These are phyloP conservation scores for Monopis laevigella DNA, from an alignment of 2,888 invertebrate genomes.

Conservation along the genomic window DNA sequence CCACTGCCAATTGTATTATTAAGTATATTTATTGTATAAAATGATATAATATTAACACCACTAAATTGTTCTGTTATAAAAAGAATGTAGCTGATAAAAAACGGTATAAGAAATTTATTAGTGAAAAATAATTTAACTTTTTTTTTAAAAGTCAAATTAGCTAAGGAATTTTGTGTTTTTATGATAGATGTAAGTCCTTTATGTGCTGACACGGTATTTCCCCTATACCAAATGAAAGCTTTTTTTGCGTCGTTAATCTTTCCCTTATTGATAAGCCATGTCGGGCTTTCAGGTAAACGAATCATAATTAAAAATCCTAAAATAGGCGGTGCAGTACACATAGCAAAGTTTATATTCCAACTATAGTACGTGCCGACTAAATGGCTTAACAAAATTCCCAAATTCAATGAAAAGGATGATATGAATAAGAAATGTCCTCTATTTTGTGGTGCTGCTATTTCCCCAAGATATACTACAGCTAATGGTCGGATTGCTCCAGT, in stretches of 20 bases:
- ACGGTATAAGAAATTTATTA: constrained; percentile 28
- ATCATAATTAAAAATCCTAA: constrained; percentile 24
- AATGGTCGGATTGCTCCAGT: constrained; percentile 30
- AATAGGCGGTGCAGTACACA: constrained; percentile 28
- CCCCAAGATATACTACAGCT: constrained; percentile 33
- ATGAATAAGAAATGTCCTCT: constrained; percentile 28
- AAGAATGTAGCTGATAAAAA: constrained; percentile 23
- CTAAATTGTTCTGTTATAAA: constrained; percentile 29
- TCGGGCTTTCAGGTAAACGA: constrained; percentile 35
- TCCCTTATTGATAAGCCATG: constrained; percentile 37
- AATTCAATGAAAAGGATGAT: constrained; percentile 25
- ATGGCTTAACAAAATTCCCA: constrained; percentile 31
- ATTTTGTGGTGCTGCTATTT: constrained; percentile 35
- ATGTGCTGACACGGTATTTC: constrained; percentile 25
- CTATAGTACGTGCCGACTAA: constrained; percentile 26
- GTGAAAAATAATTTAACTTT: constrained; percentile 24
- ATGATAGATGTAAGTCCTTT: constrained; percentile 30
- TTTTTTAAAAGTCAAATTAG: constrained; percentile 21
- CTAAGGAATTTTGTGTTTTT: constrained; percentile 22
- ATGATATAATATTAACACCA: constrained; percentile 32
- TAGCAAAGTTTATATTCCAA: constrained; percentile 29
- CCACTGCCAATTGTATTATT: constrained; percentile 27
- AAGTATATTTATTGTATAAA: constrained; percentile 33
- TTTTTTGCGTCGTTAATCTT: constrained; percentile 28
- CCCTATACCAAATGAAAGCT: constrained; percentile 31